These are phyloP conservation scores for Carassius auratus DNA, from an alignment of 2,113 vertebrate species.

Conservation along the genomic window DNA sequence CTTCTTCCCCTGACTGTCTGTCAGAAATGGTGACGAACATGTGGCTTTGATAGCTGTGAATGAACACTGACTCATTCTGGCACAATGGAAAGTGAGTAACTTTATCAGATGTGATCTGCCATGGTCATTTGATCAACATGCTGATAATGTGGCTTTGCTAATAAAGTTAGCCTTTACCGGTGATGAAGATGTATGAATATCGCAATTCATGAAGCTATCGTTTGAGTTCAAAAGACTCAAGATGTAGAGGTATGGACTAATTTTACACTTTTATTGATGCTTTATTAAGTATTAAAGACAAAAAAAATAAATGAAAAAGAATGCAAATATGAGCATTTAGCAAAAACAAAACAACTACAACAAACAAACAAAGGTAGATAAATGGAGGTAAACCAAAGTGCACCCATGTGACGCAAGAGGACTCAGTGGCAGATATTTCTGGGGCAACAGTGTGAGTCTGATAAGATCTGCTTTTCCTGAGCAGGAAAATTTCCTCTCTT, in stretches of 20 bases:
- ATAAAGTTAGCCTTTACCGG: conserved; percentile 53
- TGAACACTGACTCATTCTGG: conserved; percentile 63
- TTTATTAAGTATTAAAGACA: neutral
- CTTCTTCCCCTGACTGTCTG: conserved; percentile 53
- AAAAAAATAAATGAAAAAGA: neutral
- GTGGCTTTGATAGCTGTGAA: conserved; percentile 69
- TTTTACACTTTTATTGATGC: neutral
- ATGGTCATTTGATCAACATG: conserved; percentile 69
- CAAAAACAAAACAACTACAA: neutral
- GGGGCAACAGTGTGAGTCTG: neutral
- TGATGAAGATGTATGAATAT: neutral
- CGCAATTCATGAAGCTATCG: neutral
- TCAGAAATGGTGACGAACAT: conserved; percentile 63
- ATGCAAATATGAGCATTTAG: neutral
- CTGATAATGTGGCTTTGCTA: conserved; percentile 39
- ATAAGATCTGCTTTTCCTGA: conserved; percentile 16
- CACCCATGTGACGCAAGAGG: conserved; percentile 60
- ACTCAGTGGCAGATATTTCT: conserved; percentile 50
- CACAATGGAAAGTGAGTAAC: conserved; percentile 67
- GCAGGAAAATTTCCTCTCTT: conserved; percentile 12
- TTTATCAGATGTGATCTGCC: conserved; percentile 69
- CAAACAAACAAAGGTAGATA: neutral
- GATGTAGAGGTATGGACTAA: neutral
- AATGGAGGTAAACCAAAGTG: conserved; percentile 26
- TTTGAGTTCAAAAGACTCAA: neutral